Base-by-base conservation (phyloP, 2,113 vertebrate genomes). In the Sarotherodon lohbergeri region DNA sequence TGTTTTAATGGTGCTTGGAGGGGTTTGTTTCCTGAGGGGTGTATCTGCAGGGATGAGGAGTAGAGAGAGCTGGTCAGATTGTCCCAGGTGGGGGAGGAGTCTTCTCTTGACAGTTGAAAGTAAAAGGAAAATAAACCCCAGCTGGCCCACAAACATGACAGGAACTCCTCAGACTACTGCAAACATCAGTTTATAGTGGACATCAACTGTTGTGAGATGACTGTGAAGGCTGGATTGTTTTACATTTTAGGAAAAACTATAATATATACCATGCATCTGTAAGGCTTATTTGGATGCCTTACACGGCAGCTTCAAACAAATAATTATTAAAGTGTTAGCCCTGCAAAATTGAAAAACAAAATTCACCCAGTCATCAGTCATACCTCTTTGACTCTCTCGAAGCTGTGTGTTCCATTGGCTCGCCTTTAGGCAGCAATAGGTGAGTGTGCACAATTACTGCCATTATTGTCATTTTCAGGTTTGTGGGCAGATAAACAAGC, bases 371-470 rank as follows among this genome's bases (percentile, higher is more conserved):
- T 87, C 81, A 89, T 54, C 32, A 84, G 83, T 34, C 48, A 63
- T 29, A 24, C 50, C 59, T 85, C 43, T 54, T 63, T 83, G 9
- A n/a, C 34, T 16, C 36, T 80, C 88, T 88, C 7, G 17, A 41
- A 52, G 14, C 56, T 43, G 82, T 84, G 73, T 50, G 82, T 86
- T 82, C 84, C 86, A 52, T 68, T 48, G 24, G 86, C 66, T 82
- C 82, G 61, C 59, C 82, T 84, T 56, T 90, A 91, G 91, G 88
- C 88, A 84, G 76, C 82, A 93, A 89, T 93, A 93, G 93, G 93
- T 94, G 92, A 95, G 66, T 89, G 86, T 79, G 56, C 86, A 89
- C 89, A 91, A 91, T 92, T 90, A 92, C 81, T 82, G 76, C 56
- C 17, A 3, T 86, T 86, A 87, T 80, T 83, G 76, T 87, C 82